A percentile compares a stretch with the other conserved stretches of the same genome.
Conservation (phyloP, 2,113 vertebrate genomes). For the Serilophus lunatus region DNA sequence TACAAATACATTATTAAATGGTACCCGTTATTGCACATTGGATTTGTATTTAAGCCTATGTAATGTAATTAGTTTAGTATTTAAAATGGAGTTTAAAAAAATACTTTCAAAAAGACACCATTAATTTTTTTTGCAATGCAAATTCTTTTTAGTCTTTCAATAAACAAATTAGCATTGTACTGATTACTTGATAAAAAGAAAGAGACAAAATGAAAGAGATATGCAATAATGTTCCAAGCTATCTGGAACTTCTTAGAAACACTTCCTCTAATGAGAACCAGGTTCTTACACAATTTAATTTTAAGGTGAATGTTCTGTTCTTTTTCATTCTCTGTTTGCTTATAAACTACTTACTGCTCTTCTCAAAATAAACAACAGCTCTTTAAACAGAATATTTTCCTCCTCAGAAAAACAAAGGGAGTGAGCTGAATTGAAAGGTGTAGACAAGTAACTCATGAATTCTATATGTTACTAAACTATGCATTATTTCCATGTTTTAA, state of each 20-base stretch:
- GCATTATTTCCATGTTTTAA: background rate
- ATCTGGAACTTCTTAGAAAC: slow-evolving; percentile 44
- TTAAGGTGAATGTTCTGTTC: slow-evolving; percentile 47
- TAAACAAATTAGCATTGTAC: slow-evolving; percentile 24
- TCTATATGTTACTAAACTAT: background rate
- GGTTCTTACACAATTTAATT: slow-evolving; percentile 46
- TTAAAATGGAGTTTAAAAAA: slow-evolving; percentile 14
- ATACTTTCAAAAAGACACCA: slow-evolving; percentile 11
- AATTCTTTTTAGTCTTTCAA: slow-evolving; percentile 8
- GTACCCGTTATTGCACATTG: background rate
- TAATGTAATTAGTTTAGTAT: slow-evolving; percentile 26
- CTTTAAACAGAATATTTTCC: background rate
- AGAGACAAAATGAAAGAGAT: slow-evolving; percentile 40
- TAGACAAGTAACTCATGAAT: background rate
- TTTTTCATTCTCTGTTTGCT: background rate
- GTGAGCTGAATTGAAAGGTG: background rate
- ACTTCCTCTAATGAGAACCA: slow-evolving; percentile 45
- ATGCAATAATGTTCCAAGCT: background rate
- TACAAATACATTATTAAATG: background rate
- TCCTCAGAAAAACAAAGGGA: background rate
- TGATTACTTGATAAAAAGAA: slow-evolving; percentile 30
- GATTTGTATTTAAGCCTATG: background rate
- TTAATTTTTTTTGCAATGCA: slow-evolving; percentile 16
- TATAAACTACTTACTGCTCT: slow-evolving; percentile 23
- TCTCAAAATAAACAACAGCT: background rate